phyloP scores from a whole-genome alignment of 1,140 invertebrate genomes.

The Eubasilissa regina region DNA sequence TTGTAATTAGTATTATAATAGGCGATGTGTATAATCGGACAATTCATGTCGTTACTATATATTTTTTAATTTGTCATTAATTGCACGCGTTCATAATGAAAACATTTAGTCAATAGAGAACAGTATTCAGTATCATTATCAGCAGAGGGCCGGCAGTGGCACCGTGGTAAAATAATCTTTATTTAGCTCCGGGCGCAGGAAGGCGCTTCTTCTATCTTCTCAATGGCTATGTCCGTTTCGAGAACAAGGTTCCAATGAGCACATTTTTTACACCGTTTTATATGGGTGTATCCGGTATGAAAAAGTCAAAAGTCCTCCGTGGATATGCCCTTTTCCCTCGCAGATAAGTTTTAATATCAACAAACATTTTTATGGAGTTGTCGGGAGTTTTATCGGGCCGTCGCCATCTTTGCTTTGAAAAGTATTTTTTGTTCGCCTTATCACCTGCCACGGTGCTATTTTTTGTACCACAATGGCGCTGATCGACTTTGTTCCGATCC shows the following conservation, averaged over 20 bases:
- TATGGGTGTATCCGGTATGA: constrained; percentile 50
- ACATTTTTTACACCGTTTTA: constrained; percentile 51
- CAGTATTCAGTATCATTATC: no score
- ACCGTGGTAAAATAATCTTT: constrained; percentile 45
- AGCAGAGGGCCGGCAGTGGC: no score
- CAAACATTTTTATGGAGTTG: constrained; percentile 58
- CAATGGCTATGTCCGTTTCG: constrained; percentile 46
- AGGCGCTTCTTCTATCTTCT: constrained; percentile 48
- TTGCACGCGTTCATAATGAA: no score
- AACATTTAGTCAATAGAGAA: no score
- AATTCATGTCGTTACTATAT: no score
- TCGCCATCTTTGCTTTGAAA: constrained; percentile 47
- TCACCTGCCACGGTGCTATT: constrained; percentile 53
- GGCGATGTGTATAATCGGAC: no score
- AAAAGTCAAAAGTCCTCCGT: constrained; percentile 49
- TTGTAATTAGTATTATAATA: no score
- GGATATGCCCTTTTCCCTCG: constrained; percentile 31
- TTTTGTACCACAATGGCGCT: constrained; percentile 41
- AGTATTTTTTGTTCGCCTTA: constrained; percentile 48
- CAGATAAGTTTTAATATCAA: constrained; percentile 58
- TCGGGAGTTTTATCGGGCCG: constrained; percentile 55
- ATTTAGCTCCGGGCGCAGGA: constrained; percentile 44
- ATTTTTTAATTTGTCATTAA: no score
- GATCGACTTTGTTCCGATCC: constrained; percentile 34
- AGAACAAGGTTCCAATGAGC: constrained; percentile 45